phyloP scores from a whole-genome alignment of 2,797 vertebrate species.

The Syndactyla subalaris region DNA sequence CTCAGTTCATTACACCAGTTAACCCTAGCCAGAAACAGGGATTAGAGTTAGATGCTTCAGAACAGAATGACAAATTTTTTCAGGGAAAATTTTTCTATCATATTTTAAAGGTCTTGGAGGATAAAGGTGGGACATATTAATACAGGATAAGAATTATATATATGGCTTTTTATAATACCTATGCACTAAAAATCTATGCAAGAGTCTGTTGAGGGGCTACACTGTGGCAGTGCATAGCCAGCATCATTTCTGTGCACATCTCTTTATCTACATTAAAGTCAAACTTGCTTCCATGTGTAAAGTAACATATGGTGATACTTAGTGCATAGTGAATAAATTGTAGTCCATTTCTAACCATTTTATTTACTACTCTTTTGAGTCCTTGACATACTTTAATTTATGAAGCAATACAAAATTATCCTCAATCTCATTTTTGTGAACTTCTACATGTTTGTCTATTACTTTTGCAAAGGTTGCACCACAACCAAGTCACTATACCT shows the following conservation, averaged over 20 bases:
- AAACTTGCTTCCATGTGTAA: not conserved
- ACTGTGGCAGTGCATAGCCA: not conserved
- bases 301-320: not conserved
- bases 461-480: not conserved
- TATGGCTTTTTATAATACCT: not conserved
- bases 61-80: conserved; percentile 44
- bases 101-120: conserved; percentile 6
- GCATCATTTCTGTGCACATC: not conserved
- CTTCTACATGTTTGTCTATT: not conserved
- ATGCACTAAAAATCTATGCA: not conserved
- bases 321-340: not conserved
- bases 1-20: not conserved
- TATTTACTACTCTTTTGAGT: not conserved
- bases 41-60: not conserved
- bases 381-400: not conserved
- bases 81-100: not conserved
- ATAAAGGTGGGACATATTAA: not conserved
- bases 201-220: not conserved
- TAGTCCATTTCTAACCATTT: not conserved
- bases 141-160: not conserved
- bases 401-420: not conserved
- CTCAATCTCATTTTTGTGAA: not conserved
- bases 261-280: not conserved
- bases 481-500: not conserved
- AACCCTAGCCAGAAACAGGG: conserved; percentile 1